phyloP scores from a whole-genome alignment of 2,888 invertebrate genomes.

The Lottia gigantea region DNA sequence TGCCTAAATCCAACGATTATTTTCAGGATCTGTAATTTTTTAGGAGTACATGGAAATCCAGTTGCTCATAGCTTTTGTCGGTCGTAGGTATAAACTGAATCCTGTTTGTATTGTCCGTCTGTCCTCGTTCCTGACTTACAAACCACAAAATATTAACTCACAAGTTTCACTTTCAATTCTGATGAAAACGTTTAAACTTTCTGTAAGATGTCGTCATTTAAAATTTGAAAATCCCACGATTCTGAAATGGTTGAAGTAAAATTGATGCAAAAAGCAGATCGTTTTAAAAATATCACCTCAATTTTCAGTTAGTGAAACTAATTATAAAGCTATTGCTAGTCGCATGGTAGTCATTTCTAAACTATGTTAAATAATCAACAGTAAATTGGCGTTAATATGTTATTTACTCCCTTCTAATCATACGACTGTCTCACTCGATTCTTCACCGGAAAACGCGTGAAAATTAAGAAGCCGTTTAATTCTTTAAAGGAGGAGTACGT shows the following conservation, averaged over 20 bases:
- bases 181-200: too few species aligned
- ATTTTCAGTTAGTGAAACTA: background rate
- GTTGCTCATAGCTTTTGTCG: too few species aligned
- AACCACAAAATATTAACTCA: too few species aligned
- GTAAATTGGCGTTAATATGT: constrained; percentile 9
- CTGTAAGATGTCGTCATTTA: too few species aligned
- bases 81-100: too few species aligned
- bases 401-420: background rate
- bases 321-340: background rate
- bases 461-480: constrained; percentile 1
- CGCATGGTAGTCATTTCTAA: constrained; percentile 4
- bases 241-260: background rate
- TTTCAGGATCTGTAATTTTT: too few species aligned
- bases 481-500: background rate
- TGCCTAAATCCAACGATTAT: too few species aligned
- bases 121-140: too few species aligned
- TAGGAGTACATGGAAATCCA: too few species aligned
- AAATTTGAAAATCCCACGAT: too few species aligned
- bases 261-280: background rate
- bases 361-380: constrained; percentile 1
- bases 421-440: background rate
- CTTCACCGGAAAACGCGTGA: background rate
- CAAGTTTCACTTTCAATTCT: too few species aligned
- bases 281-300: background rate
- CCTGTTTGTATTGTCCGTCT: too few species aligned